Evolutionary conservation across 2,888 invertebrate species (phyloP).

Genomic region (Pandemis cinnamomeana): DNA sequence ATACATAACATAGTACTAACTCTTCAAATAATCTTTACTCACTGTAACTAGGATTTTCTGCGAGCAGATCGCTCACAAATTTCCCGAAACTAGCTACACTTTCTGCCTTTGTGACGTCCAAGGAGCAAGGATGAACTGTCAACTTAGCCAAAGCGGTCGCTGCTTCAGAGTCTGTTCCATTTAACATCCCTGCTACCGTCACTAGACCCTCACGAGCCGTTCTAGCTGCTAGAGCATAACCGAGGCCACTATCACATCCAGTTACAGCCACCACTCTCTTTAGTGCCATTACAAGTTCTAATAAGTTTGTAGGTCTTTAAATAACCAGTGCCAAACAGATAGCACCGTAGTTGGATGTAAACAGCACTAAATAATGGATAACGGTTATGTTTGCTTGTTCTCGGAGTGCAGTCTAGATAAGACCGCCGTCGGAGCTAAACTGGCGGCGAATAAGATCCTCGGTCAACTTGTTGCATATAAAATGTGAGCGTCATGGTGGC

Average conservation of each 20-base stretch:
- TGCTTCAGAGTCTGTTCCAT: constrained; percentile 79
- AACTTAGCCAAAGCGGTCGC: constrained; percentile 78
- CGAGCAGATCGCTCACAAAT: constrained; percentile 74
- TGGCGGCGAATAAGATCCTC: constrained; percentile 56
- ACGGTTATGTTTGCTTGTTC: constrained; percentile 24
- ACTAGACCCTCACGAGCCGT: constrained; percentile 86
- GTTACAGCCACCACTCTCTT: constrained; percentile 87
- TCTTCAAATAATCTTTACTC: constrained; percentile 56
- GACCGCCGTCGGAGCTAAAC: constrained; percentile 54
- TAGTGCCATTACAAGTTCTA: constrained; percentile 52
- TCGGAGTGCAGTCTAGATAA: constrained; percentile 47
- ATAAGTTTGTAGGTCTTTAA: constrained; percentile 10
- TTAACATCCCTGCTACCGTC: constrained; percentile 89
- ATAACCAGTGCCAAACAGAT: constrained; percentile 3
- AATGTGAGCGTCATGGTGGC: not conserved
- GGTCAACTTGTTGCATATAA: constrained; percentile 63
- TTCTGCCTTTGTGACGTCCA: constrained; percentile 87
- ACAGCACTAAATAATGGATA: constrained; percentile 18
- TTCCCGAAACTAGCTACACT: constrained; percentile 82
- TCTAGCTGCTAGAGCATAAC: constrained; percentile 88
- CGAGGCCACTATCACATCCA: constrained; percentile 94
- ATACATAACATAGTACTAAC: not conserved
- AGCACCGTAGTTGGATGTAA: not conserved
- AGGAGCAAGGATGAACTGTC: constrained; percentile 77
- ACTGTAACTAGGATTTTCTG: constrained; percentile 80